phyloP scores from a whole-genome alignment of 1,140 invertebrate species.

The Diprion similis region DNA sequence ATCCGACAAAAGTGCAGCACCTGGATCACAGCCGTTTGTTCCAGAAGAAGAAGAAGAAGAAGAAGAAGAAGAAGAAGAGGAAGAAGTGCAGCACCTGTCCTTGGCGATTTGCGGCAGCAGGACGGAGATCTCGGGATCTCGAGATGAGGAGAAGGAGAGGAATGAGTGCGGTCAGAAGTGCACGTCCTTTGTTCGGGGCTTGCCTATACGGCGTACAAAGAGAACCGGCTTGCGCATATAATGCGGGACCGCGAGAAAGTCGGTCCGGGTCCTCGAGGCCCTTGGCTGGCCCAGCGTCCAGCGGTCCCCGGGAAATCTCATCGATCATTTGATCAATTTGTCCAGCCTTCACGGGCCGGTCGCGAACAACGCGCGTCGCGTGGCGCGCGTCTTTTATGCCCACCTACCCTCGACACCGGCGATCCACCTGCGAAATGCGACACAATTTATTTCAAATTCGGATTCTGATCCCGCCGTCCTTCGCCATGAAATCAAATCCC shows the following conservation, averaged over 20 bases:
- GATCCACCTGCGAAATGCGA: too few relatives aligned
- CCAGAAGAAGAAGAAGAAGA: too few relatives aligned
- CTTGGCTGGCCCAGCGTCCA: neutral
- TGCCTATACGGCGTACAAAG: neutral
- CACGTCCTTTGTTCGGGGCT: neutral
- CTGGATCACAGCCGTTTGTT: too few relatives aligned
- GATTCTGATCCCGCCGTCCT: neutral
- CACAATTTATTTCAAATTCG: neutral
- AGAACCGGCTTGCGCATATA: neutral
- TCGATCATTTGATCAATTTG: slow-evolving; percentile 7
- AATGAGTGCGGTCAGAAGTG: neutral
- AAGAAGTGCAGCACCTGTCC: too few relatives aligned
- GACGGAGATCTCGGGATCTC: too few relatives aligned
- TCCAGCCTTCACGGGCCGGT: neutral
- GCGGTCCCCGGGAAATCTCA: neutral
- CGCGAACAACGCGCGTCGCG: neutral
- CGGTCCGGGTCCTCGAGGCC: neutral
- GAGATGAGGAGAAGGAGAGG: neutral
- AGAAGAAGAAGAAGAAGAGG: too few relatives aligned
- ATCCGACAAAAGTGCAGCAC: too few relatives aligned
- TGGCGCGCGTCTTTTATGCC: neutral
- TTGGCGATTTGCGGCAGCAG: too few relatives aligned
- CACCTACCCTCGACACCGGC: neutral
- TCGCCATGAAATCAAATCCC: neutral
- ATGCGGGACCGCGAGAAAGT: neutral